phyloP scores from a whole-genome alignment of 2,888 invertebrate genomes.

The Acanthopleura granulata region DNA sequence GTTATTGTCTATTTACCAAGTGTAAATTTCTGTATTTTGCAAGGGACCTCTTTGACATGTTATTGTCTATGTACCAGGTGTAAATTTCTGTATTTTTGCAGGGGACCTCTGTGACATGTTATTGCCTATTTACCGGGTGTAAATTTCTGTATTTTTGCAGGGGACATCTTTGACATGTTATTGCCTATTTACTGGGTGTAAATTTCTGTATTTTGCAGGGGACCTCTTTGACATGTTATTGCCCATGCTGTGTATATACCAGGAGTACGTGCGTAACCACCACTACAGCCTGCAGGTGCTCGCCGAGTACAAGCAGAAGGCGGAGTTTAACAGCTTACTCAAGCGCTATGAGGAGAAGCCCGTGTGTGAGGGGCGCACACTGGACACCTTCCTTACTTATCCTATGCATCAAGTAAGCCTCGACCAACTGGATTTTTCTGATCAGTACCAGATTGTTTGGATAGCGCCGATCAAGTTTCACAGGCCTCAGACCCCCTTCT shows the following conservation, averaged over 20 bases:
- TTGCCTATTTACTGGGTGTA: slow-evolving; percentile 77
- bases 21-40: slow-evolving; percentile 12
- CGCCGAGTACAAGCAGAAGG: slow-evolving; percentile 91
- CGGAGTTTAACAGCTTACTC: slow-evolving; percentile 82
- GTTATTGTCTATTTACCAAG: too few species aligned
- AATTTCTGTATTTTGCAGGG: slow-evolving; percentile 73
- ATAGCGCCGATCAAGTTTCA: too few species aligned
- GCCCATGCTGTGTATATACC: slow-evolving; percentile 94
- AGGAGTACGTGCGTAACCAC: slow-evolving; percentile 94
- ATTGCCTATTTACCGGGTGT: too few species aligned
- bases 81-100: too few species aligned
- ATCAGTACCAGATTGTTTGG: too few species aligned
- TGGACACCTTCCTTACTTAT: slow-evolving; percentile 91
- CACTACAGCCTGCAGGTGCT: slow-evolving; percentile 90
- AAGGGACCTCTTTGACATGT: too few species aligned
- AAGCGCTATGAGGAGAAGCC: slow-evolving; percentile 87
- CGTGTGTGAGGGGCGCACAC: slow-evolving; percentile 84
- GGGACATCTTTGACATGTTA: slow-evolving; percentile 94
- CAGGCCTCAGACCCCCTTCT: too few species aligned
- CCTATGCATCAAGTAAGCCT: slow-evolving; percentile 90
- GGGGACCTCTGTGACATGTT: too few species aligned
- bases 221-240: slow-evolving; percentile 95
- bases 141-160: slow-evolving; percentile 71
- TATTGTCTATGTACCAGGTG: too few species aligned
- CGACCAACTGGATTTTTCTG: not conserved